Conservation (phyloP, 2,888 invertebrate genomes). For the Hemaris fuciformis region DNA sequence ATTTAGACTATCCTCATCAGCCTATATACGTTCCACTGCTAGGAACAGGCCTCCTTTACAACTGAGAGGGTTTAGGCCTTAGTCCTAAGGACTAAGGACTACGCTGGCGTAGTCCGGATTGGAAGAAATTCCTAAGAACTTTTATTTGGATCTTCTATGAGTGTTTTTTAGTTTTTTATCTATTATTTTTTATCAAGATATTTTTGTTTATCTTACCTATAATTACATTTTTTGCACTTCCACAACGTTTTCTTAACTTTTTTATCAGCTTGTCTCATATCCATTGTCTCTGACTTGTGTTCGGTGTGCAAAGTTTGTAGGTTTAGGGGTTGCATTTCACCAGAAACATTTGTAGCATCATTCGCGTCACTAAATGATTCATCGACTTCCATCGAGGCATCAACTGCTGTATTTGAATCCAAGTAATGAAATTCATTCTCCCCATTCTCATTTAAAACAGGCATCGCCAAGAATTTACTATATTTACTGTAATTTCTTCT, state of each 20-base stretch:
- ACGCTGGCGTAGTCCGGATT: no score
- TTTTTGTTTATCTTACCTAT: conserved; percentile 82
- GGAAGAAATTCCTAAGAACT: no score
- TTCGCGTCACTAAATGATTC: conserved; percentile 75
- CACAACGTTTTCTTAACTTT: conserved; percentile 88
- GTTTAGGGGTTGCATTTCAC: conserved; percentile 83
- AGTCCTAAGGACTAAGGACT: no score
- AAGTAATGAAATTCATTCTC: conserved; percentile 74
- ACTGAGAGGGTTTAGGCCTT: no score
- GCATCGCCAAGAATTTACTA: conserved; percentile 90
- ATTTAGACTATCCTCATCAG: no score
- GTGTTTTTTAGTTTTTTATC: no score
- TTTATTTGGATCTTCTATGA: no score
- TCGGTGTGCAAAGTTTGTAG: conserved; percentile 70
- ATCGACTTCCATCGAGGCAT: conserved; percentile 70
- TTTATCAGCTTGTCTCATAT: conserved; percentile 59
- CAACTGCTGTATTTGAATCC: conserved; percentile 59
- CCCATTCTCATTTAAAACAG: conserved; percentile 80
- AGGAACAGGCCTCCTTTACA: no score
- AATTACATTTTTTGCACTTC: conserved; percentile 95
- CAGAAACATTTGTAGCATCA: conserved; percentile 60
- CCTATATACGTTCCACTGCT: no score
- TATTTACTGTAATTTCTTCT: conserved; percentile 95
- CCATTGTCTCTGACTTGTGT: conserved; percentile 49
- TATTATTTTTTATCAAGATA: background rate